Percentiles rank a stretch among this genome's conserved stretches.
Conservation (phyloP, 1,140 invertebrate species). For the Nomia melanderi region DNA sequence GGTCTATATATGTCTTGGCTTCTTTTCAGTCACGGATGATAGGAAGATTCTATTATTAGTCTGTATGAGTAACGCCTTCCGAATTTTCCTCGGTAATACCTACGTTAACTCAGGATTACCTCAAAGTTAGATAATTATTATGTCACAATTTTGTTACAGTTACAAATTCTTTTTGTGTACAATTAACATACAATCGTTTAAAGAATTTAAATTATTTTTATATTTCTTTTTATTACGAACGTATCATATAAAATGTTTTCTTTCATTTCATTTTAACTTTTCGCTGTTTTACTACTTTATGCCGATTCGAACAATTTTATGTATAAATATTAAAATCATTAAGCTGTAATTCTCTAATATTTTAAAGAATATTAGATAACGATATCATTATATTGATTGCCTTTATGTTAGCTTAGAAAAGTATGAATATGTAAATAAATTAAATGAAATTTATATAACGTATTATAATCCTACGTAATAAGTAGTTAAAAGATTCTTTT, state of each 20-base stretch:
- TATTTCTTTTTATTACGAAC: background rate
- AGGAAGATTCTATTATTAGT: slow-evolving; percentile 67
- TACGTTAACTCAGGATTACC: background rate
- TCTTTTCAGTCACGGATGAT: slow-evolving; percentile 49
- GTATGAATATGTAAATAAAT: too few species aligned
- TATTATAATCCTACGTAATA: too few species aligned
- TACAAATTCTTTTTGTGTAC: background rate
- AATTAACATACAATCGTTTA: background rate
- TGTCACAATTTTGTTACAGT: background rate
- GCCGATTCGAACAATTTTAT: too few species aligned
- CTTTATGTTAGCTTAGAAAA: too few species aligned
- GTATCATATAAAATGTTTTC: background rate
- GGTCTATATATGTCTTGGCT: slow-evolving; percentile 76
- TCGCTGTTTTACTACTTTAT: too few species aligned
- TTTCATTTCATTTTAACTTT: too few species aligned
- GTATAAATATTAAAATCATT: too few species aligned
- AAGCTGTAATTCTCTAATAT: too few species aligned
- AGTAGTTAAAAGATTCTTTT: too few species aligned
- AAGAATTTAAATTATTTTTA: background rate
- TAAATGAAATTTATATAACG: too few species aligned
- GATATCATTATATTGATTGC: too few species aligned
- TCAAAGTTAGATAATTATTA: slow-evolving; percentile 18
- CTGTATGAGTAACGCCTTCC: slow-evolving; percentile 56
- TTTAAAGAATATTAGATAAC: too few species aligned
- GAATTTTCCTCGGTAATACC: slow-evolving; percentile 63